Evolutionary conservation across 2,888 invertebrate genomes (phyloP).

Genomic region (Autographa pulchrina): DNA sequence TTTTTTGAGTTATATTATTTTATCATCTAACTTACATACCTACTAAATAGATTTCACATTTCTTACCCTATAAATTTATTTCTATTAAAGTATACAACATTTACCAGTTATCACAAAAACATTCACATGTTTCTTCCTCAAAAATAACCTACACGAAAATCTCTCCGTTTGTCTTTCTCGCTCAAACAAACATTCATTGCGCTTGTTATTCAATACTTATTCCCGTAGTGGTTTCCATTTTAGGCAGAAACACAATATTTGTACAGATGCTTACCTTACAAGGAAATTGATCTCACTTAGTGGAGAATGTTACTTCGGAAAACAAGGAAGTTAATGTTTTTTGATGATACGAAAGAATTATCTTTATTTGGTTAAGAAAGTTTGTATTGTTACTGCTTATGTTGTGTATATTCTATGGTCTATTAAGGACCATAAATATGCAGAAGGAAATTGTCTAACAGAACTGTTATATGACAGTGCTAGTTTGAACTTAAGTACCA

Average conservation of each 20-base stretch:
- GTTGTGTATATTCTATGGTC: too few species aligned
- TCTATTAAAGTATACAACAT: too few species aligned
- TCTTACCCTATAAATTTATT: too few species aligned
- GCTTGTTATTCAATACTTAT: slow-evolving; percentile 1
- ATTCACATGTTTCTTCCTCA: neutral
- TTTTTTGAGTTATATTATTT: too few species aligned
- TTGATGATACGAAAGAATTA: neutral
- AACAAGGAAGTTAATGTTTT: slow-evolving; percentile 4
- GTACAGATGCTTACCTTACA: slow-evolving; percentile 1
- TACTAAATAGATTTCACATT: too few species aligned
- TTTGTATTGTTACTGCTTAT: too few species aligned
- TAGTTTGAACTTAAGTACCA: too few species aligned
- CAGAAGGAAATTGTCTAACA: too few species aligned
- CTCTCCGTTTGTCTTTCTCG: neutral
- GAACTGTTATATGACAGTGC: too few species aligned
- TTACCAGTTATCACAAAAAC: neutral
- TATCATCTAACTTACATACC: too few species aligned
- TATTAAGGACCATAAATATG: too few species aligned
- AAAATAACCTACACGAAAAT: neutral
- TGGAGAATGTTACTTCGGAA: neutral
- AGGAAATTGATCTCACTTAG: slow-evolving; percentile 1
- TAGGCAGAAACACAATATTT: slow-evolving; percentile 3
- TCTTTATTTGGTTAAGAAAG: neutral
- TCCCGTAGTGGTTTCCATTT: slow-evolving; percentile 2
- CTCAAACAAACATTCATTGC: slow-evolving; percentile 1